Evolutionary conservation across 2,113 vertebrate genomes (phyloP).

Genomic region (Agapornis roseicollis): DNA sequence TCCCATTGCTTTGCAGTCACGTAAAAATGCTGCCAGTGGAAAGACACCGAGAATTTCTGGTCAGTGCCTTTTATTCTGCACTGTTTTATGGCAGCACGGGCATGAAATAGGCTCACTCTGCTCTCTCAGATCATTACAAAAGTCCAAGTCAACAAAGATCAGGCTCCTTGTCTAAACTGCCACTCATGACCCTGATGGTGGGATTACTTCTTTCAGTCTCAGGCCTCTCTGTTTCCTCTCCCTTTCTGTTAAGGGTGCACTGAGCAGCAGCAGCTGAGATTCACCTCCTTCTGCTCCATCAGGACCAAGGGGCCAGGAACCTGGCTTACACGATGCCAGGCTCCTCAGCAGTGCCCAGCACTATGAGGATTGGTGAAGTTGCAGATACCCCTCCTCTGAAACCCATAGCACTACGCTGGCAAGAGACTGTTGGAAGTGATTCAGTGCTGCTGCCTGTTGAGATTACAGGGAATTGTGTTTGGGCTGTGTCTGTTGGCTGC

Average conservation of each 20-base stretch:
- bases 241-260: not conserved
- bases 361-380: not conserved
- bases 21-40: not conserved
- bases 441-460: not conserved
- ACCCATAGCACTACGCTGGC: not conserved
- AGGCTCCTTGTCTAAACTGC: not conserved
- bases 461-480: slow-evolving; percentile 3
- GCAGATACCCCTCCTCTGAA: not conserved
- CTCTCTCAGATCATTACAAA: not conserved
- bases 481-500: not conserved
- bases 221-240: not conserved
- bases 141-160: not conserved
- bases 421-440: not conserved
- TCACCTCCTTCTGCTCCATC: not conserved
- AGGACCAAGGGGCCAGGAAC: fast-evolving
- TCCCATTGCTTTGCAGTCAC: not conserved
- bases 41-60: not conserved
- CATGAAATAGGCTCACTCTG: not conserved
- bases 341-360: not conserved
- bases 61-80: not conserved
- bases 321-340: fast-evolving
- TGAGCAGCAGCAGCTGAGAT: not conserved
- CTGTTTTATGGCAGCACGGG: not conserved
- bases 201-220: not conserved
- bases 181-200: not conserved